Conservation (phyloP, 1,140 invertebrate species). For the Pogonomyrmex californicus region DNA sequence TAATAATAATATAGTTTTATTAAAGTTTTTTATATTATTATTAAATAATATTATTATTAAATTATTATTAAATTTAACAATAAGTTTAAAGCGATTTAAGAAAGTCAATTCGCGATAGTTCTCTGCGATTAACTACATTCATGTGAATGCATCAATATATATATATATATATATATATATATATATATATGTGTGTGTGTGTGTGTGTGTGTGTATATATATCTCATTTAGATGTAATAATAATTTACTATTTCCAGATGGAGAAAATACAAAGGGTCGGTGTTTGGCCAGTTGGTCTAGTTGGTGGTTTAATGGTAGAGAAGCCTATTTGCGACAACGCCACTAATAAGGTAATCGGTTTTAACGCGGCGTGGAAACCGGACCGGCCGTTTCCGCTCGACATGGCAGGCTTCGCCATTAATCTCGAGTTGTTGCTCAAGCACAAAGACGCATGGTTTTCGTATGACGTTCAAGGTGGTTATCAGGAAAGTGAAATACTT, state of each 20-base stretch:
- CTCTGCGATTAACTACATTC: not conserved
- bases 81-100: not conserved
- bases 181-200: no score
- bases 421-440: slow-evolving; percentile 92
- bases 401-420: slow-evolving; percentile 99
- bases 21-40: no score
- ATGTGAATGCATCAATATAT: not conserved
- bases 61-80: not conserved
- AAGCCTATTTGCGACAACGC: slow-evolving; percentile 90
- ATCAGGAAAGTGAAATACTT: slow-evolving; percentile 97
- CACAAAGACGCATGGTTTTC: slow-evolving; percentile 94
- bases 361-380: slow-evolving; percentile 95
- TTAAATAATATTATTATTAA: no score
- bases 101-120: not conserved
- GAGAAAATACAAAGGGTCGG: slow-evolving; percentile 94
- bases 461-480: slow-evolving; percentile 94
- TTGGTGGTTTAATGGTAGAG: slow-evolving; percentile 96
- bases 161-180: not conserved
- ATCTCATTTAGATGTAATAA: slow-evolving; percentile 8
- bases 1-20: no score
- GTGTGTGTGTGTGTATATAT: no score
- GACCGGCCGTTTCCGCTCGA: slow-evolving; percentile 97
- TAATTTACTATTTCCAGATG: slow-evolving; percentile 88
- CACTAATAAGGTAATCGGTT: slow-evolving; percentile 93
- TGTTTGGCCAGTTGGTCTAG: slow-evolving; percentile 99